These are phyloP conservation scores for Drosophila dunni DNA, from an alignment of 1,140 invertebrate species.

Conservation along the genomic window DNA sequence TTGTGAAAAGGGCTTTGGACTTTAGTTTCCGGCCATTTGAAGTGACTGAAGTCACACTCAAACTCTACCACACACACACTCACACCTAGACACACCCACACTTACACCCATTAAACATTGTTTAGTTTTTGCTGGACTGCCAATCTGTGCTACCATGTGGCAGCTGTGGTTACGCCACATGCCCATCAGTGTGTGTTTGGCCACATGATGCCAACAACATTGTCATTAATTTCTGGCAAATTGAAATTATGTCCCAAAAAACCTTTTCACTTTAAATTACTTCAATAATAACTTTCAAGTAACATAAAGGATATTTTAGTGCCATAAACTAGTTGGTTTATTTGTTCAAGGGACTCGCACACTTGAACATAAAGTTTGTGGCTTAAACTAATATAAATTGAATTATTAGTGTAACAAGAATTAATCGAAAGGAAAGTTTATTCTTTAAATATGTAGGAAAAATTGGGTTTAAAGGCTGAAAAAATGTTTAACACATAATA, in stretches of 20 bases:
- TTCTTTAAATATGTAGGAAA: too few relatives aligned
- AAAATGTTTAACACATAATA: too few relatives aligned
- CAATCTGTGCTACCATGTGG: slow-evolving; percentile 45
- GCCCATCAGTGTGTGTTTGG: neutral
- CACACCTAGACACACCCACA: neutral
- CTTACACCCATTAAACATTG: slow-evolving; percentile 12
- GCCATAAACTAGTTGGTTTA: neutral
- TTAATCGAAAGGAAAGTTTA: neutral
- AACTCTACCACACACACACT: slow-evolving; percentile 14
- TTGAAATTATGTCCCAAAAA: slow-evolving; percentile 33
- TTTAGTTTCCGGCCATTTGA: slow-evolving; percentile 57
- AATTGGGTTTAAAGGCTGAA: too few relatives aligned
- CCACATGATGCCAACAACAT: slow-evolving; percentile 35
- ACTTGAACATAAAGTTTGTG: neutral
- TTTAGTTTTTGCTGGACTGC: slow-evolving; percentile 27
- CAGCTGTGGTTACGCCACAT: slow-evolving; percentile 35
- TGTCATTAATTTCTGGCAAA: slow-evolving; percentile 47
- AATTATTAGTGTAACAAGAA: neutral
- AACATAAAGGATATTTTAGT: slow-evolving; percentile 10
- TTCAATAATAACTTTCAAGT: slow-evolving; percentile 1
- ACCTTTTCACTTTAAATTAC: neutral
- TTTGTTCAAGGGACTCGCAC: neutral
- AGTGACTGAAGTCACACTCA: slow-evolving; percentile 71
- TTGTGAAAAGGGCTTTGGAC: slow-evolving; percentile 53
- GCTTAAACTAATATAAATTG: neutral